Evolutionary conservation across 2,113 vertebrate genomes (phyloP).

Genomic region (Pyxicephalus adspersus): DNA sequence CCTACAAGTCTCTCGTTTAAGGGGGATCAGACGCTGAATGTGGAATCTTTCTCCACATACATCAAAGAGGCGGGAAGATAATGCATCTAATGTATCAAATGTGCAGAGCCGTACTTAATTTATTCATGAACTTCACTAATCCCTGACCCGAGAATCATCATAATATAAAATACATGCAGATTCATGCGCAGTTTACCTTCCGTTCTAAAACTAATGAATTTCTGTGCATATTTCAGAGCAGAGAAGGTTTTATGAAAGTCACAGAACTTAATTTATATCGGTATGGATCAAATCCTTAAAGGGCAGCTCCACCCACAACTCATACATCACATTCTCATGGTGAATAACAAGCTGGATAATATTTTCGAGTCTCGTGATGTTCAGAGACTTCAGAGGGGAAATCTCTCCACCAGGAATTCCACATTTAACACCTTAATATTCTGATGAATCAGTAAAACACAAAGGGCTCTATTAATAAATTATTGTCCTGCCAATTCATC

Average conservation of each 20-base stretch:
- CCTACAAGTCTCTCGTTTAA: not conserved
- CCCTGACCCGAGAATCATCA: not conserved
- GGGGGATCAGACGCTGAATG: not conserved
- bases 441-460: too few species aligned
- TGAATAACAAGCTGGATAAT: too few species aligned
- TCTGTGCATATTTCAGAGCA: not conserved
- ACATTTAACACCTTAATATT: too few species aligned
- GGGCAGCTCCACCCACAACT: too few species aligned
- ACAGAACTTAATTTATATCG: not conserved
- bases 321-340: too few species aligned
- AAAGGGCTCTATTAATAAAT: too few species aligned
- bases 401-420: too few species aligned
- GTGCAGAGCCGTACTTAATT: not conserved
- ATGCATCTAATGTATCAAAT: slow-evolving; percentile 8
- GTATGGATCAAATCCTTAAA: not conserved
- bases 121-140: slow-evolving; percentile 3
- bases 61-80: not conserved
- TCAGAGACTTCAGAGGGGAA: too few species aligned
- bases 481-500: too few species aligned
- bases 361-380: too few species aligned
- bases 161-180: not conserved
- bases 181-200: not conserved
- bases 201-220: not conserved
- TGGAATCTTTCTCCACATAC: not conserved
- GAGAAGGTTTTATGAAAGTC: not conserved